phyloP scores from a whole-genome alignment of 2,113 vertebrate species.

The Ondatra zibethicus region DNA sequence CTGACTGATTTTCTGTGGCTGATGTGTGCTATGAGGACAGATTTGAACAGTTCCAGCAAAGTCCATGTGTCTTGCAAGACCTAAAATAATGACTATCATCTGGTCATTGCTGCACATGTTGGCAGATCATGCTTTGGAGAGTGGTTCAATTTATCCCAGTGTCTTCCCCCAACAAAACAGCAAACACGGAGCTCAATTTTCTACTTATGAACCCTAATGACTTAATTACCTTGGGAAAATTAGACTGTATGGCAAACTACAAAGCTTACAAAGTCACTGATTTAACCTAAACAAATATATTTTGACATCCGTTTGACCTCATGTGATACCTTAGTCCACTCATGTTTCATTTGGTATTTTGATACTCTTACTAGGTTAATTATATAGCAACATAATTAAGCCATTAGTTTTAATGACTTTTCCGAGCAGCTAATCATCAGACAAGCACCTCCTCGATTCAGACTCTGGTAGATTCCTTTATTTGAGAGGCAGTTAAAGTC shows the following conservation, averaged over 20 bases:
- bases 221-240: slow-evolving; percentile 16
- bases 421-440: not conserved
- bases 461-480: not conserved
- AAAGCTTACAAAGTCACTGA: not conserved
- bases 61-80: not conserved
- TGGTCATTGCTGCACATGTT: not conserved
- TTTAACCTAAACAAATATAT: slow-evolving; percentile 2
- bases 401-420: slow-evolving; percentile 42
- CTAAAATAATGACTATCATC: not conserved
- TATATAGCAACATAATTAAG: slow-evolving; percentile 19
- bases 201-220: not conserved
- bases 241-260: not conserved
- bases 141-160: not conserved
- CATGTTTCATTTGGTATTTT: slow-evolving; percentile 45
- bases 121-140: not conserved
- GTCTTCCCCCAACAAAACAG: not conserved
- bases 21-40: not conserved
- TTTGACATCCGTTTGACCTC: slow-evolving; percentile 9
- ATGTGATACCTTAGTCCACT: not conserved
- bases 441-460: not conserved
- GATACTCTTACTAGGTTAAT: slow-evolving; percentile 18
- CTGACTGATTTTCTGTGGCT: not conserved
- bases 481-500: not conserved
- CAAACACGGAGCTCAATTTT: not conserved
- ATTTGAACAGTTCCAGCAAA: not conserved